Evolutionary conservation across 2,113 vertebrate species (phyloP).

Genomic region (Quiscalus mexicanus): DNA sequence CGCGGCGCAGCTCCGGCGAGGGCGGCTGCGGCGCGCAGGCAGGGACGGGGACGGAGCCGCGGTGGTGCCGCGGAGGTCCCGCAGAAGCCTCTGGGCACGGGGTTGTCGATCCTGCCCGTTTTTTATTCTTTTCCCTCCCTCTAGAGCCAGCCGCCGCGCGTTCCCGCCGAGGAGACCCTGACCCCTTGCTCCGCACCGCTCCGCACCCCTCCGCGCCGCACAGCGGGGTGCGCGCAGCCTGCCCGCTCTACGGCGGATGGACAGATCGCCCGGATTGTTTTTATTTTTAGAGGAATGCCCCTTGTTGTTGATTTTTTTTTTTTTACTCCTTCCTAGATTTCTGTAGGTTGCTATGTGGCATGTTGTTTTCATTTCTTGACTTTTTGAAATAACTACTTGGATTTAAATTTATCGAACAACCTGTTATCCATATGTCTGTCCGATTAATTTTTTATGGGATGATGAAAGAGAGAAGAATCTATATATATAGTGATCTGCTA

Average conservation of each 20-base stretch:
- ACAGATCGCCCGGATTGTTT: background rate
- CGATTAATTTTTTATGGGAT: conserved; percentile 37
- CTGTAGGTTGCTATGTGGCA: background rate
- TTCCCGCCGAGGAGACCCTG: background rate
- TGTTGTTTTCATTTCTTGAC: background rate
- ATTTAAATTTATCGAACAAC: conserved; percentile 47
- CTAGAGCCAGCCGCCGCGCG: background rate
- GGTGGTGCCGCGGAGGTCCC: background rate
- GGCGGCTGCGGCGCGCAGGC: background rate
- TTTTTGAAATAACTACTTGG: background rate
- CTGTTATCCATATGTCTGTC: conserved; percentile 50
- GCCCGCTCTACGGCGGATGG: background rate
- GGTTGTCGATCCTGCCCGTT: background rate
- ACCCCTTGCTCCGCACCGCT: background rate
- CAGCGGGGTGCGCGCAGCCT: background rate
- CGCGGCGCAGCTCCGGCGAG: background rate
- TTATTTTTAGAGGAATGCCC: background rate
- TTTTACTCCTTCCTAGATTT: background rate
- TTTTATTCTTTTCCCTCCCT: background rate
- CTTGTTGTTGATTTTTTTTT: background rate
- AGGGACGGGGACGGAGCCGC: background rate
- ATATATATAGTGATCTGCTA: conserved; percentile 20
- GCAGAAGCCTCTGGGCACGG: background rate
- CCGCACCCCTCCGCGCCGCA: background rate
- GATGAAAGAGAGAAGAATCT: conserved; percentile 54